Conservation (phyloP, 2,888 invertebrate species). For the Agrotis puta region DNA sequence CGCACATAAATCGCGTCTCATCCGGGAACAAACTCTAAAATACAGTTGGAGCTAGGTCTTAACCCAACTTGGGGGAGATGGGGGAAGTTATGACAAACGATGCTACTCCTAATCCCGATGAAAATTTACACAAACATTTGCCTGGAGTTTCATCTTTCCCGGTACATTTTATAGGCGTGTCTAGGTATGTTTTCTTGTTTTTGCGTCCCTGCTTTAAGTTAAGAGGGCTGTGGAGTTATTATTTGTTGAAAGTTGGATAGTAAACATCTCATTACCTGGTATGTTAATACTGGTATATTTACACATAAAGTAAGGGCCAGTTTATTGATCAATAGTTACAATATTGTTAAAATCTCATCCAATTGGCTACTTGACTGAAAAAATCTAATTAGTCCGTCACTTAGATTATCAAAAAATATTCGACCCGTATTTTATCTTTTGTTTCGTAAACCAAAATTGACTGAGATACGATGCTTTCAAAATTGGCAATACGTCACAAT, state of each 20-base stretch:
- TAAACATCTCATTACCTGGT: not conserved
- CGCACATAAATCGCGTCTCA: slow-evolving; percentile 51
- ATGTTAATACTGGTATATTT: no score
- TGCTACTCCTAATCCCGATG: slow-evolving; percentile 58
- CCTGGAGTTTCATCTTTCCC: slow-evolving; percentile 48
- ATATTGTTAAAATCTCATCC: no score
- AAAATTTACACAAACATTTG: slow-evolving; percentile 63
- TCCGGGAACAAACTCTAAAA: slow-evolving; percentile 54
- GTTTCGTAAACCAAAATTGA: no score
- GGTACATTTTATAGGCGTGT: slow-evolving; percentile 8
- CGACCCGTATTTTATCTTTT: no score
- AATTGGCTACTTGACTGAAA: no score
- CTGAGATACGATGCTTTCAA: no score
- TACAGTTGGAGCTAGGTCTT: slow-evolving; percentile 60
- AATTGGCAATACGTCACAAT: no score
- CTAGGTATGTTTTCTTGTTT: slow-evolving; percentile 38
- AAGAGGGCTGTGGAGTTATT: not conserved
- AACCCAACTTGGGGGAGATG: slow-evolving; percentile 44
- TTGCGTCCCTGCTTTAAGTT: slow-evolving; percentile 8
- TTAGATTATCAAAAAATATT: no score
- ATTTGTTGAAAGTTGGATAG: slow-evolving; percentile 8
- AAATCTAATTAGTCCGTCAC: no score
- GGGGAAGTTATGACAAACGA: slow-evolving; percentile 65
- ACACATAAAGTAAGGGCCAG: no score
- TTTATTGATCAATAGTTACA: no score